A percentile compares a stretch with the other conserved stretches of the same genome.
phyloP scores from a whole-genome alignment of 2,113 vertebrate genomes.

The Cairina moschata region DNA sequence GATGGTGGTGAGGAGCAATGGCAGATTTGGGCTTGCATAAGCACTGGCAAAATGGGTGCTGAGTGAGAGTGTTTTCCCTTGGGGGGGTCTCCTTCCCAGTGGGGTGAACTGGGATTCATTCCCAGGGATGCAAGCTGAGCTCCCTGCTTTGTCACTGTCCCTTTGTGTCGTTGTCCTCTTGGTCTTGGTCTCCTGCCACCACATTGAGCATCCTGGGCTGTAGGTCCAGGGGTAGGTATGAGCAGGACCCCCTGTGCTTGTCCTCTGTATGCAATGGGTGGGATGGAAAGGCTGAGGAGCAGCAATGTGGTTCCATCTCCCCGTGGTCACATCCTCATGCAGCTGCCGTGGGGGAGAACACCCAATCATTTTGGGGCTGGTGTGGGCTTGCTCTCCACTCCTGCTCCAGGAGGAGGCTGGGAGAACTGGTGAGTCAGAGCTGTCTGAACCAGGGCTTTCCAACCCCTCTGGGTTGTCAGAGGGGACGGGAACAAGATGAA shows the following conservation, averaged over 20 bases:
- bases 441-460: not conserved
- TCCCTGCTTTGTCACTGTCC: not conserved
- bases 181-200: not conserved
- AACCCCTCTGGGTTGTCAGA: not conserved
- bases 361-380: fast-evolving
- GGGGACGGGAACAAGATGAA: not conserved
- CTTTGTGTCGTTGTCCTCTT: not conserved
- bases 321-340: not conserved
- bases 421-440: not conserved
- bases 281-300: not conserved
- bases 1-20: not conserved
- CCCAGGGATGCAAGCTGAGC: not conserved
- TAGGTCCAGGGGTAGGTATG: not conserved
- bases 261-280: not conserved
- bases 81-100: not conserved
- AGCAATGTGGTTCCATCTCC: not conserved
- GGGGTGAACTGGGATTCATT: not conserved
- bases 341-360: not conserved
- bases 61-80: not conserved
- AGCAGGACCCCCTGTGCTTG: not conserved
- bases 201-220: too few relatives aligned
- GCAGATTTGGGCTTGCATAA: not conserved
- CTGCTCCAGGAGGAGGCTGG: not conserved
- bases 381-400: not conserved
- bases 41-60: not conserved